Conservation (phyloP, 1,140 invertebrate species). For the Laupala kohalensis region DNA sequence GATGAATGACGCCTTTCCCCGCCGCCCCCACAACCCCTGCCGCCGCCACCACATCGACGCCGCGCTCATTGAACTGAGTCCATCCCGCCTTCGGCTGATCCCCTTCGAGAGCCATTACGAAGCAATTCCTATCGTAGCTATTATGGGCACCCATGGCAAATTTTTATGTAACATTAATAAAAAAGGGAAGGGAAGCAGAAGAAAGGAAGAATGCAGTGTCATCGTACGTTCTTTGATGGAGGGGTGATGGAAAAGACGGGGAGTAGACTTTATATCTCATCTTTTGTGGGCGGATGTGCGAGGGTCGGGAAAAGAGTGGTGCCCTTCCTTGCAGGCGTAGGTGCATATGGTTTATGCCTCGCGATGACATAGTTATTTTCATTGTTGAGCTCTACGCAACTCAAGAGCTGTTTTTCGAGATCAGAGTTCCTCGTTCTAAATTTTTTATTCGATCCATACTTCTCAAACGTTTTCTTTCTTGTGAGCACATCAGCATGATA, state of each 20-base stretch:
- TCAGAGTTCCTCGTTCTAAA: background rate
- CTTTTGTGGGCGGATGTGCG: background rate
- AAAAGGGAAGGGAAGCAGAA: slow-evolving; percentile 1
- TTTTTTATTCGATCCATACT: background rate
- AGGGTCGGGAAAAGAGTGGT: background rate
- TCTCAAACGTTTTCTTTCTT: no score
- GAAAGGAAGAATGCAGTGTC: slow-evolving; percentile 3
- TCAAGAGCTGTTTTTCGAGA: background rate
- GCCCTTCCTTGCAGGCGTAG: background rate
- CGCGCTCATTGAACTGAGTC: background rate
- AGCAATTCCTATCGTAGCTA: slow-evolving; percentile 3
- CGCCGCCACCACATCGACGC: no score
- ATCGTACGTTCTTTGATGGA: slow-evolving; percentile 1
- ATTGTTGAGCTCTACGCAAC: background rate
- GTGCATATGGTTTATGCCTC: background rate
- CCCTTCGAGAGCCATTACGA: background rate
- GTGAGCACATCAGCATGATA: no score
- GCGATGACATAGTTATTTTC: background rate
- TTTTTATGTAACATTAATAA: slow-evolving; percentile 13
- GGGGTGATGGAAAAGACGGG: background rate
- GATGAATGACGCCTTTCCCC: background rate
- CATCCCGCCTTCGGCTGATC: background rate
- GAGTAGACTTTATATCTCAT: background rate
- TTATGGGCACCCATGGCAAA: slow-evolving; percentile 12
- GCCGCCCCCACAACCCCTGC: background rate